phyloP scores from a whole-genome alignment of 2,797 vertebrate genomes.

The Dicrostonyx torquatus region DNA sequence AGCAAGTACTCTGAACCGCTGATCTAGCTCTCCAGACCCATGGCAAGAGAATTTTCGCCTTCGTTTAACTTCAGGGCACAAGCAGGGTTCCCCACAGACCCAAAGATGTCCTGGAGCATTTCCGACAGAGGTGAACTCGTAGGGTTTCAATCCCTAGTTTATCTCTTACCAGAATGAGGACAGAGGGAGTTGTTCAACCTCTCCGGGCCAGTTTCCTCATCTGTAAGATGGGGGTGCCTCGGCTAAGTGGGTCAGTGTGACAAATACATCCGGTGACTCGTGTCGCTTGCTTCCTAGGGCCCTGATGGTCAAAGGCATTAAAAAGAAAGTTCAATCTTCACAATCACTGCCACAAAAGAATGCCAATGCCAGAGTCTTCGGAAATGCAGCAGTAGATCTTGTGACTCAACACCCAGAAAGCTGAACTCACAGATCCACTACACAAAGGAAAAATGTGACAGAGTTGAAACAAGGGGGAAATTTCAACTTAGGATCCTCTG shows the following conservation, averaged over 20 bases:
- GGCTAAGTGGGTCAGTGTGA: neutral
- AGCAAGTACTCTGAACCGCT: neutral
- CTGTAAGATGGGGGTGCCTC: neutral
- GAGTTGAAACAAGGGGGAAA: neutral
- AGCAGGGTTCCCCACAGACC: neutral
- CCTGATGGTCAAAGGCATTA: neutral
- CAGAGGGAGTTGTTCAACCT: no score
- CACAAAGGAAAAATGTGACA: neutral
- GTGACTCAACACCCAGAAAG: neutral
- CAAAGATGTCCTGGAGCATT: rapidly evolving
- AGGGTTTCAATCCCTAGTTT: rapidly evolving
- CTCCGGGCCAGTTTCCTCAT: neutral
- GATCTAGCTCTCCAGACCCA: neutral
- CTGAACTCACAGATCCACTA: neutral
- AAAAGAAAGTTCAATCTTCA: neutral
- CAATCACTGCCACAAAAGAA: neutral
- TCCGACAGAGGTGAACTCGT: neutral
- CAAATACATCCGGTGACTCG: neutral
- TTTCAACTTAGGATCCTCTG: neutral
- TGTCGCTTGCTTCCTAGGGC: neutral
- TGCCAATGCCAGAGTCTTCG: neutral
- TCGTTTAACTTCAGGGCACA: neutral
- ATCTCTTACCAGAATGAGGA: neutral
- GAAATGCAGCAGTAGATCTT: neutral
- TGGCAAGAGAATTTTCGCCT: neutral